These are phyloP conservation scores for Centrocercus urophasianus DNA, from an alignment of 2,113 vertebrate species.

Conservation along the genomic window DNA sequence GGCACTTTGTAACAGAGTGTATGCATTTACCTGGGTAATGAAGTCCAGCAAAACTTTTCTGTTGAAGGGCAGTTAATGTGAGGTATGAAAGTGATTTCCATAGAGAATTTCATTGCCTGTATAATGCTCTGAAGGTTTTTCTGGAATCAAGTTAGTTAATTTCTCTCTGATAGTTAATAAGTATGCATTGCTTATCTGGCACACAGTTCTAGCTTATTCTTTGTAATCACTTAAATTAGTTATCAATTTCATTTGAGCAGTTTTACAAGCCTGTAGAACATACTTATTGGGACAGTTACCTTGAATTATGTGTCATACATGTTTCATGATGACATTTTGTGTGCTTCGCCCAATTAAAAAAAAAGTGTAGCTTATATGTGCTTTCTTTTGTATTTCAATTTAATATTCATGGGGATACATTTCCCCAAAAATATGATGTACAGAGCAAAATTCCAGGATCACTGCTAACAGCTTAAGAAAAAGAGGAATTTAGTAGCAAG, in stretches of 20 bases:
- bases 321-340: background rate
- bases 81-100: background rate
- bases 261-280: background rate
- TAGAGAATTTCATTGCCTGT: background rate
- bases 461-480: background rate
- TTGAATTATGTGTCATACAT: background rate
- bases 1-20: background rate
- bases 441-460: background rate
- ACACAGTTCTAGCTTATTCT: too few relatives aligned
- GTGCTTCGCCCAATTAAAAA: background rate
- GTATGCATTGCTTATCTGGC: background rate
- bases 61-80: background rate
- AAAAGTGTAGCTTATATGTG: background rate
- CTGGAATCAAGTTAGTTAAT: background rate
- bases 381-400: background rate
- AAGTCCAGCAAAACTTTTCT: background rate
- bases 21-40: background rate
- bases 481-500: background rate
- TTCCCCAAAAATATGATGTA: accelerated
- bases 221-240: background rate
- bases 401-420: background rate
- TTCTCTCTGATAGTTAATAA: background rate
- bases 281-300: background rate
- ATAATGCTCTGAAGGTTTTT: background rate
- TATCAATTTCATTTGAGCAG: background rate